Evolutionary conservation across 30 jellyfish, hydroid and myxozoan species (phyloP), one percentile per base, ranked within the genome.

Genomic region (Aurelia aurita complex sp. Pacific): DNA sequence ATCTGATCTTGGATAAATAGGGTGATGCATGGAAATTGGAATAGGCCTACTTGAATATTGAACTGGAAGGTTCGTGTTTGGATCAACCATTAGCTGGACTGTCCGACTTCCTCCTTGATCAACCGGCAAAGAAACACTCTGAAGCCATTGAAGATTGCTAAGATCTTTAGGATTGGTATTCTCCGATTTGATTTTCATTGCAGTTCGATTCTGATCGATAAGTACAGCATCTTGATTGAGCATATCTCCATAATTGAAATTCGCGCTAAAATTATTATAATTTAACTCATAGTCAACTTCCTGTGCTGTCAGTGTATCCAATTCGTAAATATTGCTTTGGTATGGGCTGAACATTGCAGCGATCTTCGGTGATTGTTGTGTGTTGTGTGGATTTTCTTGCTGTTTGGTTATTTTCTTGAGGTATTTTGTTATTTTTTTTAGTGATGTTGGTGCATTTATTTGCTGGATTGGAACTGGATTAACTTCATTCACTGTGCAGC

Each of bases 1-100:
- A 64, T 85, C 94, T 0, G 88, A 61, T 35, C 94, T 62, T 12
- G 94, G 88, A 35, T 63, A 85, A 10, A 85, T 76, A 17, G 88
- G 94, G 34, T 85, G 94, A 32, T 74, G 94, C 88, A 85, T 74
- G n/a, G 94, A 15, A n/a, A 83, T 52, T 40, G 79, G 77, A 19
- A 66, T 66, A 64, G 88, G 92, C 71, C 89, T 67, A 23, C 91
- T 66, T 36, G 98, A 80, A 42, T 81, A 78, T 57, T 92, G 98
- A 19, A 92, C 96, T 4, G 98, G 98, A 71, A 92, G 61, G 74
- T 92, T 88, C 82, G 98, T 92, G 85, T 92, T 92, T 10, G 98
- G 98, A 42, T 92, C 98, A 3, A 92, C 98, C 96, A 92, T 86
- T 35, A 92, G 69, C 81, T 94, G 95, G 71, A 92, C 91, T 40